Evolutionary conservation across 2,797 vertebrate species (phyloP), one percentile per base, ranked within the genome.

Genomic region (Gadopsis bispinosus): DNA sequence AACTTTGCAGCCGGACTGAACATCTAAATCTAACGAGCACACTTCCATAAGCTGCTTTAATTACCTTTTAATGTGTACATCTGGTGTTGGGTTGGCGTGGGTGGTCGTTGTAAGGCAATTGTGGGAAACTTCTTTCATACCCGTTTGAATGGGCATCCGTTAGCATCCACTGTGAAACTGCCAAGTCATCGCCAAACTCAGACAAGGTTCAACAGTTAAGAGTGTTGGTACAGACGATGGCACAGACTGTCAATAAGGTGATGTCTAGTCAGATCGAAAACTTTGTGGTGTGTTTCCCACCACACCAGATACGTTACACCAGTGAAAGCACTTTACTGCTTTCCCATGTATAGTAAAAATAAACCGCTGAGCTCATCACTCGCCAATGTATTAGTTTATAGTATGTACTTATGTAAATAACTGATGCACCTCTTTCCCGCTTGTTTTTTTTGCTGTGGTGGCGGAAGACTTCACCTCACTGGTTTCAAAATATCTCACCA

Each of bases 251-350:
- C 66, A 64, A 45, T 68, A 35, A n/a, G 13, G 54, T 12, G 73
- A 16, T 0, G 39, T 55, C 26, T 31, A 87, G 67, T 93, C 87
- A 90, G 47, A 89, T 0, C 35, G 83, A 93, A 87, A 92, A 83
- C 50, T 19, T 13, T 61, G 80, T 69, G 60, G 19, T 31, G 3
- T 65, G 43, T 67, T 74, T 77, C 76, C 60, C 17, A 90, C 93
- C 90, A 45, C 91, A 89, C 9, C 12, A 65, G 17, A 70, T 70
- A 90, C 86, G 89, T 94, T 94, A 87, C 4, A 47, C 75, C 80
- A 85, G 29, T 71, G 81, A 89, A 83, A 92, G 75, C 75, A 45
- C 35, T 73, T 0, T 17, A 50, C 53, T 33, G 39, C 55, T 73
- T 83, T 84, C 76, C 62, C 33, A 73, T 66, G n/a, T 26, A 43